Evolutionary conservation across 2,797 vertebrate species (phyloP).

Genomic region (Danionella dracula): DNA sequence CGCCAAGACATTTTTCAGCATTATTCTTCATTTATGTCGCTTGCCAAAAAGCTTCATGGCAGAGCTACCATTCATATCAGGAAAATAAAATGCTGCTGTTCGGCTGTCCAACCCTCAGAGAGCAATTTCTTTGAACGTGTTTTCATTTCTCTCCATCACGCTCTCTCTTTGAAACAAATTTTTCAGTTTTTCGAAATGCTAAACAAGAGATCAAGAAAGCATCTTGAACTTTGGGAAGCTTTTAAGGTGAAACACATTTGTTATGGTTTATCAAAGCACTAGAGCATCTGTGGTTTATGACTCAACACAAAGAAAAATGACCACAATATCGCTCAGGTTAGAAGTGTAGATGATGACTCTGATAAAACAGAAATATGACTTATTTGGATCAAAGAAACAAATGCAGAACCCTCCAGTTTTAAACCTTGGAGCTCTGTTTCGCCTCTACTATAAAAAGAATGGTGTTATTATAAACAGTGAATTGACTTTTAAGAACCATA

Average conservation of each 20-base stretch:
- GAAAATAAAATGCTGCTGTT: not conserved
- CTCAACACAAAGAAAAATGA: not conserved
- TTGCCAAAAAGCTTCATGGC: conserved; percentile 19
- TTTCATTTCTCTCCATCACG: not conserved
- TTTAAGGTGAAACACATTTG: not conserved
- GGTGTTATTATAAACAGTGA: no score
- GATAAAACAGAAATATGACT: no score
- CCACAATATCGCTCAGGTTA: not conserved
- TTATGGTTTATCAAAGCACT: not conserved
- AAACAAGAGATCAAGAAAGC: not conserved
- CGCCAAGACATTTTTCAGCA: not conserved
- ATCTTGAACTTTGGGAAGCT: not conserved
- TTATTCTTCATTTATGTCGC: conserved; percentile 17
- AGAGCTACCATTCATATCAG: conserved; percentile 14
- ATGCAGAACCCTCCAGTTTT: no score
- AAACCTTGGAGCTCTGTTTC: no score
- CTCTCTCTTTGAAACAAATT: not conserved
- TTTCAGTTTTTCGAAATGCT: not conserved
- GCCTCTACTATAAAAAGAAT: no score
- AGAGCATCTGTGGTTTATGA: not conserved
- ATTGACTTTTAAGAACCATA: no score
- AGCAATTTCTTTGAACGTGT: not conserved
- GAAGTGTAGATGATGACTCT: no score
- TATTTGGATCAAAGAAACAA: no score
- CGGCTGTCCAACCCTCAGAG: not conserved